phyloP scores from a whole-genome alignment of 2,113 vertebrate species.

The Antigone vipio region DNA sequence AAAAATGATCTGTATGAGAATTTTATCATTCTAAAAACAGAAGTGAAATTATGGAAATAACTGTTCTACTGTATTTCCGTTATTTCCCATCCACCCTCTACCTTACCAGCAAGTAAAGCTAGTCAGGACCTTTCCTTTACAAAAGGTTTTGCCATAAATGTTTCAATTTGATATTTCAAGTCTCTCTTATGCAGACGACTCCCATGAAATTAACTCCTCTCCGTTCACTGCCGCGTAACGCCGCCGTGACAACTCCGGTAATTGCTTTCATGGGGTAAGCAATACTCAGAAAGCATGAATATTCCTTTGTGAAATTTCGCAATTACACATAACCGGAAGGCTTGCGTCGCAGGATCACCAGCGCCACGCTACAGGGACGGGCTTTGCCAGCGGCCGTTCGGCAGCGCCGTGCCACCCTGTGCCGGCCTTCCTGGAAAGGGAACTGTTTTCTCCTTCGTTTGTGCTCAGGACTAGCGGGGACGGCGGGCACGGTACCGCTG shows the following conservation, averaged over 20 bases:
- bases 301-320: slow-evolving; percentile 18
- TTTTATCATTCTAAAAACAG: neutral
- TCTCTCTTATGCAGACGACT: slow-evolving; percentile 2
- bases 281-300: slow-evolving; percentile 11
- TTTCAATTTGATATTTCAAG: slow-evolving; percentile 35
- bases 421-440: neutral
- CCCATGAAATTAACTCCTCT: slow-evolving; percentile 54
- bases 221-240: neutral
- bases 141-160: slow-evolving; percentile 16
- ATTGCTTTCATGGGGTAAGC: slow-evolving; percentile 53
- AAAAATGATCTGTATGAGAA: neutral
- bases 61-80: neutral
- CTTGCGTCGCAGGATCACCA: fast-evolving
- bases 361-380: fast-evolving
- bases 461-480: fast-evolving
- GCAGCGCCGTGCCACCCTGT: fast-evolving
- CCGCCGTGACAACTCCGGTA: neutral
- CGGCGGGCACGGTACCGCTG: fast-evolving
- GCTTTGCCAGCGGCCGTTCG: fast-evolving
- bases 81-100: neutral
- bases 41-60: neutral
- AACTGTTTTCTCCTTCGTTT: neutral
- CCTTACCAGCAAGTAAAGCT: neutral
- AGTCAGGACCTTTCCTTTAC: neutral
- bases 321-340: neutral